Conservation (phyloP, 1,140 invertebrate genomes). For the Hetaerina americana region DNA sequence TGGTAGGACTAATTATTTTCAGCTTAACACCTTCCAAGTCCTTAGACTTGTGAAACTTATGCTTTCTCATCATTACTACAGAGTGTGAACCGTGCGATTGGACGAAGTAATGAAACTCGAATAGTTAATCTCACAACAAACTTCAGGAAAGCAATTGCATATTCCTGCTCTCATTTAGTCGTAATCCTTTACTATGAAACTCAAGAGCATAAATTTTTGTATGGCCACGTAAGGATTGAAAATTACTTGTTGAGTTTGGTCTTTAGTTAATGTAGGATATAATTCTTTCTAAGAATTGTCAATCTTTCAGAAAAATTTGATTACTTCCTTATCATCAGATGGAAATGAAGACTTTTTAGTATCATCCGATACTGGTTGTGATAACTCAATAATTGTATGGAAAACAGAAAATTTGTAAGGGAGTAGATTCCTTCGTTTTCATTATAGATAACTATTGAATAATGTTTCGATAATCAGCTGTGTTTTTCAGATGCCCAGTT, state of each 20-base stretch:
- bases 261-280: too few relatives aligned
- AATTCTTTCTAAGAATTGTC: constrained; percentile 10
- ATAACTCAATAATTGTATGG: constrained; percentile 41
- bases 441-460: neutral
- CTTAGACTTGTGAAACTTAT: too few relatives aligned
- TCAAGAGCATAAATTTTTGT: constrained; percentile 35
- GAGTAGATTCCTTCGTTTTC: neutral
- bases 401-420: constrained; percentile 30
- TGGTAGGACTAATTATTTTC: too few relatives aligned
- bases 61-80: too few relatives aligned
- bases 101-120: constrained; percentile 33
- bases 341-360: constrained; percentile 34
- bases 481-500: constrained; percentile 4
- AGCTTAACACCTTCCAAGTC: too few relatives aligned
- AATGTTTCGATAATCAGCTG: neutral
- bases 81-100: constrained; percentile 23
- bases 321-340: constrained; percentile 30
- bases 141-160: constrained; percentile 32
- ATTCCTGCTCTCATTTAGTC: constrained; percentile 35
- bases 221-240: constrained; percentile 38
- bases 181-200: constrained; percentile 38
- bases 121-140: constrained; percentile 36
- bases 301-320: constrained; percentile 29
- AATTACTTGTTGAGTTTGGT: too few relatives aligned
- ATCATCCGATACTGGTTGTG: constrained; percentile 35